A percentile compares a stretch with the other conserved stretches of the same genome.
phyloP scores from a whole-genome alignment of 2,797 vertebrate species.

The Cheirogaleus major region DNA sequence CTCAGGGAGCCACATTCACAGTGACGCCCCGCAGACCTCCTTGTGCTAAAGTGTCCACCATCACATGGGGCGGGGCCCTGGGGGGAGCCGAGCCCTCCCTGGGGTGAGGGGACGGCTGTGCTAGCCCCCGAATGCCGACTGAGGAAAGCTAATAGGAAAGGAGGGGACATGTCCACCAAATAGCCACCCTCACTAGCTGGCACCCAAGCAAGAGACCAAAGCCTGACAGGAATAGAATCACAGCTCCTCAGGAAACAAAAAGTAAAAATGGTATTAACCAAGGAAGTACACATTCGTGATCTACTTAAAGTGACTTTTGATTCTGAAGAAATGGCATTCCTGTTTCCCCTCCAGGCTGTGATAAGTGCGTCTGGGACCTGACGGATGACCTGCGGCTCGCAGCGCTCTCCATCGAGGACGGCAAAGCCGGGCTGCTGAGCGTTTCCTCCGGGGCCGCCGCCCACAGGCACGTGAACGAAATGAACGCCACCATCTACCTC shows the following conservation, averaged over 20 bases:
- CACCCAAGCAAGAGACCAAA: neutral
- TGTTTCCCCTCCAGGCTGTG: slow-evolving; percentile 89
- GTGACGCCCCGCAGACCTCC: neutral
- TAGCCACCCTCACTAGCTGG: neutral
- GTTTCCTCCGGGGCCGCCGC: slow-evolving; percentile 95
- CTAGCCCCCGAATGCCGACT: neutral
- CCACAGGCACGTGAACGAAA: slow-evolving; percentile 92
- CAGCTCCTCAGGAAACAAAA: neutral
- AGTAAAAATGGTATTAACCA: neutral
- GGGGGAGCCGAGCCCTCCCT: neutral
- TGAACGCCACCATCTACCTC: slow-evolving; percentile 91
- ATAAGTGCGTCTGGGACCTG: slow-evolving; percentile 97
- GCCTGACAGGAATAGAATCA: neutral
- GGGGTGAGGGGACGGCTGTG: neutral
- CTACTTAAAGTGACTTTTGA: neutral
- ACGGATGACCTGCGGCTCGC: slow-evolving; percentile 92
- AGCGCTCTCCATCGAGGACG: slow-evolving; percentile 91
- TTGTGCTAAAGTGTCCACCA: neutral
- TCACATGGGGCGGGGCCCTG: neutral
- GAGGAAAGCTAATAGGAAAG: neutral
- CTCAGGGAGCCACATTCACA: neutral
- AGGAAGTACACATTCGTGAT: neutral
- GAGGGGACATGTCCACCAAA: neutral
- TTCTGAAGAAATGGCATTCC: neutral
- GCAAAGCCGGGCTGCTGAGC: slow-evolving; percentile 91